Evolutionary conservation across 2,888 invertebrate species (phyloP), one percentile per base, ranked within the genome.

Genomic region (Shargacucullia verbasci): DNA sequence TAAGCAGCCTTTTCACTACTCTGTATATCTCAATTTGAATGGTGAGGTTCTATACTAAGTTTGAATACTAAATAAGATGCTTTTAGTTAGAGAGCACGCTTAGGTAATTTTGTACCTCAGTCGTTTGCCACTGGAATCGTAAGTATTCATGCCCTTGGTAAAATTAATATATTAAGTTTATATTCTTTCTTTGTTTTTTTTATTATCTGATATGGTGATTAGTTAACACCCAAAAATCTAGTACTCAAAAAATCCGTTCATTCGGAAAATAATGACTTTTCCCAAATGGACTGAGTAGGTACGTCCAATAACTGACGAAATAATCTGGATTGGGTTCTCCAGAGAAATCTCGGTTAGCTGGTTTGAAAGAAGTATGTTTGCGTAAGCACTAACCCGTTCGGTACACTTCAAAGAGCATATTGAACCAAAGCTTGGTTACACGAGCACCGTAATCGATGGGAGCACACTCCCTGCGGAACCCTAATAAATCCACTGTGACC

Each of bases 401-500:
- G 56, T 61, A 59, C 62, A 62, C 60, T 73, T 70, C 69, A 70
- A 66, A 73, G 59, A 75, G 70, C 72, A 67, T 75, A 76, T 79
- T 73, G 73, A 74, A 68, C 63, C 59, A 58, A 56, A 59, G 69
- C 67, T 70, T 68, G 72, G 63, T 79, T 70, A 79, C 61, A 74
- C 62, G 55, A 71, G 70, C 63, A 52, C 46, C 69, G 72, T 81
- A 81, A 85, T 81, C 86, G 83, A 82, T 78, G 80, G 79, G 77
- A 81, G 75, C 73, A 70, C 70, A 69, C 73, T 77, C 79, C 78
- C 78, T 66, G 58, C 60, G 77, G 83, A 73, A 85, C 87, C 87
- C 83, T 84, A 86, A 91, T 91, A 90, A 92, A 92, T 92, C 86
- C 80, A 73, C 81, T 74, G 82, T 82, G 86, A 84, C 85, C 86